Conservation (phyloP, 2,888 invertebrate species). For the Mimachlamys varia region DNA sequence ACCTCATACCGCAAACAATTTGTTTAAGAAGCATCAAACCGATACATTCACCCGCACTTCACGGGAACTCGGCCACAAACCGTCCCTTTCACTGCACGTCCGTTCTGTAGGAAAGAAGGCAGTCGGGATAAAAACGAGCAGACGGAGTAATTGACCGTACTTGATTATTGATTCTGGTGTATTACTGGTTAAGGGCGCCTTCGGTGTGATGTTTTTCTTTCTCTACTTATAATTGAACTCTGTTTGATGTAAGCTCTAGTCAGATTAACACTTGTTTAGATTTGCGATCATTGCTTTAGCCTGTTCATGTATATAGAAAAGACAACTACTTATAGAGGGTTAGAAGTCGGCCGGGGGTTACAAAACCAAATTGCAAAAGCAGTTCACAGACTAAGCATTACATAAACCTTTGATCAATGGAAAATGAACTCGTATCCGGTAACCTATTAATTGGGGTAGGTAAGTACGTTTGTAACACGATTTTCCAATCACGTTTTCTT, state of each 20-base stretch:
- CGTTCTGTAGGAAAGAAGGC: neutral
- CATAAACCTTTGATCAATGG: neutral
- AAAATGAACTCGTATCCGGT: neutral
- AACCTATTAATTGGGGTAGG: neutral
- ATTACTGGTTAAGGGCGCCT: neutral
- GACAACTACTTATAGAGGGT: neutral
- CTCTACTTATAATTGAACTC: neutral
- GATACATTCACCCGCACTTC: neutral
- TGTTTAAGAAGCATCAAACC: neutral
- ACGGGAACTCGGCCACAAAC: neutral
- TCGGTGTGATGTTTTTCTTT: neutral
- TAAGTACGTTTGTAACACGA: neutral
- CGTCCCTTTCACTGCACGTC: neutral
- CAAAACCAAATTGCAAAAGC: neutral
- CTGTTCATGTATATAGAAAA: neutral
- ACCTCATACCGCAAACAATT: neutral
- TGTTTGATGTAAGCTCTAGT: neutral
- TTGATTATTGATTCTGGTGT: neutral
- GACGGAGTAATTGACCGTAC: neutral
- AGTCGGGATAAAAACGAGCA: neutral
- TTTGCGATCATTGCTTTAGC: neutral
- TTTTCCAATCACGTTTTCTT: neutral
- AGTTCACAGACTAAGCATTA: neutral
- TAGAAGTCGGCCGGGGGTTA: neutral
- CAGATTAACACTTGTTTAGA: neutral